Evolutionary conservation across 2,888 invertebrate species (phyloP), one percentile per base, ranked within the genome.

Genomic region (Idaea dimidiata): DNA sequence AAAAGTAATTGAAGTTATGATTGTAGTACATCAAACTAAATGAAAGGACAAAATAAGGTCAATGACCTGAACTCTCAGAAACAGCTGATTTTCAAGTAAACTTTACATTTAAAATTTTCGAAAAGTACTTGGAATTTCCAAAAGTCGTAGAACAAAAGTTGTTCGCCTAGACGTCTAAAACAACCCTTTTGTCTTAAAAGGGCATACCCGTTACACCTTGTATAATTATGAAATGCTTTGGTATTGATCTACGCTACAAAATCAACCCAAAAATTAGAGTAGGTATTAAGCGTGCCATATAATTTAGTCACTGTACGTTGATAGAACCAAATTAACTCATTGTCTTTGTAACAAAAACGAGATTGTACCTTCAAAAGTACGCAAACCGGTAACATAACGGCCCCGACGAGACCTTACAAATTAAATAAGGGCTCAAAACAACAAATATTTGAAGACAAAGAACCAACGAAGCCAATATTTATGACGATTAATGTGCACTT

Each of bases 291-390:
- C n/a, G n/a, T n/a, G n/a, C n/a, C n/a, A 14, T 33, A 6, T 33
- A 7, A 33, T 43, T 8, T 43, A 10, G 43, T 14, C 43, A 43
- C 10, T 43, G 43, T 43, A 3, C 10, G 43, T 14, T 43, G 18
- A 1, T 17, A 16, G 18, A 56, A 71, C 72, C 71, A 73, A 75
- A 79, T 81, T 79, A 73, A 77, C 75, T 74, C 69, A 74, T 74
- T 73, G 70, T 71, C 73, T 70, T 67, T 66, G 67, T 72, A 75
- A 78, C 76, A 75, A 74, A 77, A 73, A 75, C 73, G 72, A 78
- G 76, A 79, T 81, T 78, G 75, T 76, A 81, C 77, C 75, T 73
- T 71, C 67, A 72, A 77, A 72, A 75, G 77, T 78, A 73, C 72
- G 73, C 74, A 77, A 77, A 77, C 74, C 75, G 74, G 74, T 74